Evolutionary conservation across 2,113 vertebrate genomes (phyloP).

Genomic region (Xiphias gladius): DNA sequence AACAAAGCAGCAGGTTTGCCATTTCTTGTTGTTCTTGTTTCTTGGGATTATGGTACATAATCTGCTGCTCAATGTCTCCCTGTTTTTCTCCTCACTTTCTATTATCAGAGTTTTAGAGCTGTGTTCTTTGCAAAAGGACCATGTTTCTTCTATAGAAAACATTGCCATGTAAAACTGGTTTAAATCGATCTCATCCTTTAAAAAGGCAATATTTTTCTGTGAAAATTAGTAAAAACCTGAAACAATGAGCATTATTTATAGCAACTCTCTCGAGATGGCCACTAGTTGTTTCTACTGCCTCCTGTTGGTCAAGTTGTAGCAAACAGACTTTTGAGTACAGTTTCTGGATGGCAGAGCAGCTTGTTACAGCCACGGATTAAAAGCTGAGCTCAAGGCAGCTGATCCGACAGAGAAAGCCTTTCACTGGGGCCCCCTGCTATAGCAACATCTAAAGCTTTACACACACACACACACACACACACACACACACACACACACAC

Average conservation of each 20-base stretch:
- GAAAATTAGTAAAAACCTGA: neutral
- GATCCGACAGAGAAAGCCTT: slow-evolving; percentile 62
- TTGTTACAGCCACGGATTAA: slow-evolving; percentile 43
- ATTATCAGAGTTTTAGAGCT: neutral
- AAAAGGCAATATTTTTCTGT: neutral
- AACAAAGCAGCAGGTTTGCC: no score
- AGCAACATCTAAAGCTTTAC: slow-evolving; percentile 38
- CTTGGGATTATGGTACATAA: neutral
- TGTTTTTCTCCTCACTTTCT: no score
- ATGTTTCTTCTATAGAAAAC: neutral
- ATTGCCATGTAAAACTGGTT: no score
- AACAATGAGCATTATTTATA: neutral
- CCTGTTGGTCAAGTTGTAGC: neutral
- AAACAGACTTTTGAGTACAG: slow-evolving; percentile 8
- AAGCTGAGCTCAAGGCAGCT: slow-evolving; percentile 42
- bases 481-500: slow-evolving; percentile 38
- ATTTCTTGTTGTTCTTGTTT: no score
- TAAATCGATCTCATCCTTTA: no score
- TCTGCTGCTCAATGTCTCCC: neutral
- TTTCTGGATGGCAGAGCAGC: neutral
- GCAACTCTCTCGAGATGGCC: neutral
- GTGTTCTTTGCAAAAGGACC: neutral
- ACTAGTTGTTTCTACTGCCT: neutral
- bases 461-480: neutral
- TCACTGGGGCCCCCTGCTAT: slow-evolving; percentile 51